A percentile compares a stretch with the other conserved stretches of the same genome.
Evolutionary conservation across 2,113 vertebrate genomes (phyloP).

Genomic region (Grallaria varia): DNA sequence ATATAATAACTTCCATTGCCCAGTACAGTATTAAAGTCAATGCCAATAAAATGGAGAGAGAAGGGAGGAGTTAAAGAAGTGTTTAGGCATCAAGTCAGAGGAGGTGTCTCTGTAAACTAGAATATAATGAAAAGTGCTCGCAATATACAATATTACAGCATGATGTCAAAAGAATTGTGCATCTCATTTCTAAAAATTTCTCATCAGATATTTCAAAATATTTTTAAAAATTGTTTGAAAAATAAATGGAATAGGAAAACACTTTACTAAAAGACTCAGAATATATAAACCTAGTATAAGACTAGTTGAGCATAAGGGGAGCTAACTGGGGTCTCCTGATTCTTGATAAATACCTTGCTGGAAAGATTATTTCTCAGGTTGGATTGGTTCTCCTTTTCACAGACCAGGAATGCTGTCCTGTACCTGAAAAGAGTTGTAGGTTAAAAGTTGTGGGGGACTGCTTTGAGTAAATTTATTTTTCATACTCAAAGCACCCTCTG

Average conservation of each 20-base stretch:
- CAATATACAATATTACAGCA: background rate
- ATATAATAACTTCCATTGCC: background rate
- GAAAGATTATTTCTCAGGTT: background rate
- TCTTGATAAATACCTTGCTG: background rate
- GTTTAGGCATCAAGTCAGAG: background rate
- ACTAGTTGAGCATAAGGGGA: background rate
- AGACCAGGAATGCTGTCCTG: background rate
- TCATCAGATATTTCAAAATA: background rate
- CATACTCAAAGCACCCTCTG: background rate
- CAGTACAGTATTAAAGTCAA: background rate
- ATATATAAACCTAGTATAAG: background rate
- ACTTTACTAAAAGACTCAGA: background rate
- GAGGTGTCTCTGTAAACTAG: background rate
- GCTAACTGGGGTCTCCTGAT: background rate
- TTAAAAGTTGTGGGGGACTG: background rate
- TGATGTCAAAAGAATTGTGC: background rate
- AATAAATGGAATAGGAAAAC: background rate
- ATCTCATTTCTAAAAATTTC: background rate
- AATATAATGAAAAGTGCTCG: background rate
- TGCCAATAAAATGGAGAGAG: background rate
- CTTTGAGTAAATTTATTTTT: background rate
- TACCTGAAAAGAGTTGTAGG: background rate
- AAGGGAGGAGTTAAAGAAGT: background rate
- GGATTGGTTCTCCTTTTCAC: background rate
- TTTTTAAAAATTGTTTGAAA: accelerated